These are phyloP conservation scores for Dicyrtomina minuta DNA, from an alignment of 2,888 invertebrate genomes.

Conservation along the genomic window DNA sequence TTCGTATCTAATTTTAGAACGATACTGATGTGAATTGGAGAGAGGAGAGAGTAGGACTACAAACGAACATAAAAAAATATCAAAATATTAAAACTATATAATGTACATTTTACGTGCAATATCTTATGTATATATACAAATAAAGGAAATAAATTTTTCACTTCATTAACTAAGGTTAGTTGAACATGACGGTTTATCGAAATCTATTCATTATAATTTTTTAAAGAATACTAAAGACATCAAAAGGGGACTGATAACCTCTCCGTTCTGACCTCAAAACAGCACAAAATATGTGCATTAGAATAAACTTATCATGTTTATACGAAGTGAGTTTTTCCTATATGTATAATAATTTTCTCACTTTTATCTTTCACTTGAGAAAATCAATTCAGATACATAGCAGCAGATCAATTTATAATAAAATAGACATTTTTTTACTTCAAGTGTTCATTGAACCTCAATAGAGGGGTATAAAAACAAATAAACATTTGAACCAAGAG, in stretches of 20 bases:
- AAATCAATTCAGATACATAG: constrained; percentile 17
- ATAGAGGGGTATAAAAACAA: no score
- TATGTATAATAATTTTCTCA: constrained; percentile 13
- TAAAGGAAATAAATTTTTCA: constrained; percentile 16
- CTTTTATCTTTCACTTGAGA: background rate
- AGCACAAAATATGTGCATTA: background rate
- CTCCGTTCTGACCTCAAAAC: no score
- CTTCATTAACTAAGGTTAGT: constrained; percentile 9
- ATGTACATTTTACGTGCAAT: constrained; percentile 1
- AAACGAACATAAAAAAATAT: constrained; percentile 31
- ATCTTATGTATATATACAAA: background rate
- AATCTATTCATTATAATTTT: constrained; percentile 5
- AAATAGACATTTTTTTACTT: background rate
- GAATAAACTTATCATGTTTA: background rate
- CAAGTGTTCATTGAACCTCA: constrained; percentile 8
- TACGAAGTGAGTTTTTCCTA: background rate
- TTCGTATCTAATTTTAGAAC: background rate
- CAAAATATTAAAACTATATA: constrained; percentile 23
- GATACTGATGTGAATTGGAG: background rate
- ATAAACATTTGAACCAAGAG: no score
- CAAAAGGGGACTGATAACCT: constrained; percentile 9
- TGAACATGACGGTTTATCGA: constrained; percentile 7
- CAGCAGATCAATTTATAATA: constrained; percentile 13
- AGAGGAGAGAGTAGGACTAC: background rate
- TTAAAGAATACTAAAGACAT: background rate